Evolutionary conservation across 2,113 vertebrate genomes (phyloP), one percentile per base, ranked within the genome.

Genomic region (Lasiurus cinereus): DNA sequence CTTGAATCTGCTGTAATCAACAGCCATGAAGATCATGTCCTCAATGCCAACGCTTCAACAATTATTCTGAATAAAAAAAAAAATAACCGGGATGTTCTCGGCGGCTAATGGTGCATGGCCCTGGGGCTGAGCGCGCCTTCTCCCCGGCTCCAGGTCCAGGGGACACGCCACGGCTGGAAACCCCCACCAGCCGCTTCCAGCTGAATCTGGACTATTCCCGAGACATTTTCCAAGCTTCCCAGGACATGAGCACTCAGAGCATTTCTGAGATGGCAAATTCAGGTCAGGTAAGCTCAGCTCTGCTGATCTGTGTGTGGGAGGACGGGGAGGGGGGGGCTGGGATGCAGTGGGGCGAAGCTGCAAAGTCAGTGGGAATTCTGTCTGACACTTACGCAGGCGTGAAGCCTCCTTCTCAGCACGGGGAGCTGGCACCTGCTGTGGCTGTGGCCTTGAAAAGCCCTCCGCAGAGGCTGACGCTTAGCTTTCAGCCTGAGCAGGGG

Each of bases 331-430:
- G 74, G 50, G 64, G 56, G 18, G 56, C 90, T 59, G 82, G 85
- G 87, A 66, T n/a, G 77, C 52, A 39, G 93, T 3, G 33, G 84
- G 90, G 80, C 84, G 94, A 95, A 97, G 76, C 96, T 2, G 96
- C 83, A 83, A 95, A 94, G 86, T 22, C 86, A 93, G 94, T 88
- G 95, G 94, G 96, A 94, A 96, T 80, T 95, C 94, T 96, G 97
- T 97, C 97, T 97, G 92, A 88, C 97, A 96, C 97, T 96, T 96
- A 95, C 0, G 90, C 96, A 97, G 95, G 97, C 43, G 94, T 67
- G 92, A 97, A 97, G 88, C 85, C 92, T 94, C 90, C 36, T 62
- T 95, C 90, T 93, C 90, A 79, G 94, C 92, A 93, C 84, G 80
- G 62, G 95, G 82, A 93, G 93, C 82, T 76, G 62, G 93, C 78